Conservation (phyloP, 2,113 vertebrate genomes). For the Sinosuthora webbiana region DNA sequence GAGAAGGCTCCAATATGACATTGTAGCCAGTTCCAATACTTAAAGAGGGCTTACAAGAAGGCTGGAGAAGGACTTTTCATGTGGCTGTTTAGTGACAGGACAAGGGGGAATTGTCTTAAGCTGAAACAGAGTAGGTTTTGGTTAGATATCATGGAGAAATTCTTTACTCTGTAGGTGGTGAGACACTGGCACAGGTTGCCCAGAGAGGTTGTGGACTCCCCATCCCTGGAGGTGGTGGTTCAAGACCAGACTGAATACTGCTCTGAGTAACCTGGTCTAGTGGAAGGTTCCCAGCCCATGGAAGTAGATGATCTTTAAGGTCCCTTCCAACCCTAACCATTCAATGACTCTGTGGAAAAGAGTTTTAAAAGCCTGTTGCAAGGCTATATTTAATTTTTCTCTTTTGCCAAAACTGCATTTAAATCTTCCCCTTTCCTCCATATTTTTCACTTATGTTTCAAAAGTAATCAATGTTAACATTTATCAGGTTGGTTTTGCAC, state of each 20-base stretch:
- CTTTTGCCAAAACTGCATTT: neutral
- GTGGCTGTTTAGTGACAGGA: neutral
- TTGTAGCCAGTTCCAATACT: neutral
- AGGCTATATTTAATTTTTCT: neutral
- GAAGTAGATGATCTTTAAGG: neutral
- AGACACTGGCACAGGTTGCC: neutral
- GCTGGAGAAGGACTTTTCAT: neutral
- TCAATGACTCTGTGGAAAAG: neutral
- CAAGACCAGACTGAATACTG: neutral
- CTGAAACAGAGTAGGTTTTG: neutral
- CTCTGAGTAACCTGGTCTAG: neutral
- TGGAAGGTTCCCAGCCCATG: neutral
- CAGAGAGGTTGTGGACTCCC: neutral
- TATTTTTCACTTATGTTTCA: neutral
- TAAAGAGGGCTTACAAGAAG: neutral
- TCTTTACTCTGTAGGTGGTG: neutral
- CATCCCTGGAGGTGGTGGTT: neutral
- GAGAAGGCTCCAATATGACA: neutral
- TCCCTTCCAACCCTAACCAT: neutral
- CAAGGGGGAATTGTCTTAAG: neutral
- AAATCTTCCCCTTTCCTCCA: neutral
- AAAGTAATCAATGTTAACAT: neutral
- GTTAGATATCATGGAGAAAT: neutral
- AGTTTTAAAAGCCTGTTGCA: neutral
- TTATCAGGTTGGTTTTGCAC: neutral